Conservation (phyloP, 1,140 invertebrate species). For the Bombus haemorrhoidalis region DNA sequence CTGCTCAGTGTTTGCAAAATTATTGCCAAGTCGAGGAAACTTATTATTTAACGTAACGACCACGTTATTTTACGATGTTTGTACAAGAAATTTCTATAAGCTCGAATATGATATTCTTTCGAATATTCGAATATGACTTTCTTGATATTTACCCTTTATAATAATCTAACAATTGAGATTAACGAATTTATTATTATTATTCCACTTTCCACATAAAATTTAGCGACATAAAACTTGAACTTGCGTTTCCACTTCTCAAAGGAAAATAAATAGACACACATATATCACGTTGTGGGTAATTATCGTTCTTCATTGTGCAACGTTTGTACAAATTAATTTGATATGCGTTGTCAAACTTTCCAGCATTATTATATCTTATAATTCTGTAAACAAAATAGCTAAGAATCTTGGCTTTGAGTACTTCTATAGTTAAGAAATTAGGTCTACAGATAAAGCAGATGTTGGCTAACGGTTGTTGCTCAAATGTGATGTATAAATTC, state of each 20-base stretch:
- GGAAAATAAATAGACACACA: background rate
- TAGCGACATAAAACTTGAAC: background rate
- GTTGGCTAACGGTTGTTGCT: background rate
- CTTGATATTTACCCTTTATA: background rate
- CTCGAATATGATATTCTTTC: too few species aligned
- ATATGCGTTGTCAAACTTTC: background rate
- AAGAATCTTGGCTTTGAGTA: too few species aligned
- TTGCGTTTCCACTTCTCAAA: background rate
- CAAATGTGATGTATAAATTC: background rate
- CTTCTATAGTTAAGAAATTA: background rate
- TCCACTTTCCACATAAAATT: background rate
- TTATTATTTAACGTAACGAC: background rate
- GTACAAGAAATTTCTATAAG: too few species aligned
- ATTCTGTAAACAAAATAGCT: background rate
- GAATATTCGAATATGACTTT: too few species aligned
- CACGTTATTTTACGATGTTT: too few species aligned
- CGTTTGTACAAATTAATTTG: background rate
- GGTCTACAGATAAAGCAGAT: background rate
- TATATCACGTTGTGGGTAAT: too few species aligned
- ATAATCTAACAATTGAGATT: background rate
- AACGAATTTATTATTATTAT: background rate
- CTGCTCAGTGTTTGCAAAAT: background rate
- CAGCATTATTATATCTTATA: background rate
- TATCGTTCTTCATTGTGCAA: background rate
- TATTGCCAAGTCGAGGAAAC: background rate